A percentile compares a stretch with the other conserved stretches of the same genome.
phyloP scores from a whole-genome alignment of 2,888 invertebrate species.

The Thereva nobilitata region DNA sequence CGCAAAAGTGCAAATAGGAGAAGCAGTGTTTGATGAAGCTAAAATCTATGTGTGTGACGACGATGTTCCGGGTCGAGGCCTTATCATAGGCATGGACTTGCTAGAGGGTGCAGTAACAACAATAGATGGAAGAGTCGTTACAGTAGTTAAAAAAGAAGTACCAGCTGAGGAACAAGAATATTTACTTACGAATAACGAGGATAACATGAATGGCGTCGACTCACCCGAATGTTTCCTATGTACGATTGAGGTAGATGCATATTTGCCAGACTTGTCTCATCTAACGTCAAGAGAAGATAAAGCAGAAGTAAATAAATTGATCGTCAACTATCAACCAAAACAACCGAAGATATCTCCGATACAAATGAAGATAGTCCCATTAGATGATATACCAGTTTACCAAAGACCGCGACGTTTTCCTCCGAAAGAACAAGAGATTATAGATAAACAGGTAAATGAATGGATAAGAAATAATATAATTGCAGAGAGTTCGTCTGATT shows the following conservation, averaged over 20 bases:
- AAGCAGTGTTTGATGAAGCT: no score
- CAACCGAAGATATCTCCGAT: not conserved
- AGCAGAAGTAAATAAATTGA: not conserved
- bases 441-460: slow-evolving; percentile 1
- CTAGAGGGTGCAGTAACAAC: not conserved
- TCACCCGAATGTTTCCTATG: no score
- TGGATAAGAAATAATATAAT: not conserved
- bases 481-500: not conserved
- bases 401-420: not conserved
- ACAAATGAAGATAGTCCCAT: not conserved
- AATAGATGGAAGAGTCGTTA: not conserved
- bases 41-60: not conserved
- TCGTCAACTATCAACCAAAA: not conserved
- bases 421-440: not conserved
- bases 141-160: not conserved
- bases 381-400: not conserved
- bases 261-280: not conserved
- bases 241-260: not conserved
- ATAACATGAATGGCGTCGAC: not conserved
- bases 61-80: not conserved
- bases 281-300: not conserved
- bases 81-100: slow-evolving; percentile 10
- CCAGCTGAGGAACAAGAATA: not conserved
- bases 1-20: no score
- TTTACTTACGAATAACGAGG: not conserved